A percentile compares a stretch with the other conserved stretches of the same genome.
These are phyloP conservation scores for Caenorhabditis virilis DNA, from an alignment of 2,888 invertebrate species.

Conservation along the genomic window DNA sequence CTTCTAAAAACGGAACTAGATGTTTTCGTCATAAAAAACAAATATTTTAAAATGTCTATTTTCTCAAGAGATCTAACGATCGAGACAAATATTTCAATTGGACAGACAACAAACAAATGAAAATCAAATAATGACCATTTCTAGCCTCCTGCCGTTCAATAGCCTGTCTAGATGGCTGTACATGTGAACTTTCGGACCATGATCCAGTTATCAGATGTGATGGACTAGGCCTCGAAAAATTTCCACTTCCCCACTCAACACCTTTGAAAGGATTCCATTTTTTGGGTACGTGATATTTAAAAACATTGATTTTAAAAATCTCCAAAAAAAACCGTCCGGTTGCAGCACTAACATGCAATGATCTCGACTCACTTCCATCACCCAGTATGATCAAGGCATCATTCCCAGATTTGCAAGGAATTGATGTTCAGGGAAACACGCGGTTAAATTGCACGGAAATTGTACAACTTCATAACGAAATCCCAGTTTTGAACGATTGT, in stretches of 20 bases:
- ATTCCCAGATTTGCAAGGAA: constrained; percentile 51
- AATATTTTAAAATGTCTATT: too few species aligned
- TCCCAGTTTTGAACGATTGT: constrained; percentile 37
- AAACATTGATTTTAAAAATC: not conserved
- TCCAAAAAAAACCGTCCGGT: too few species aligned
- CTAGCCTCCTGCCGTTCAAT: constrained; percentile 12
- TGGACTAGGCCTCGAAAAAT: constrained; percentile 21
- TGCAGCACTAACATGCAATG: constrained; percentile 51
- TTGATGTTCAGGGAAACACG: constrained; percentile 50
- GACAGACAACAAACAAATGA: too few species aligned
- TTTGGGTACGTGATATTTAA: constrained; percentile 16
- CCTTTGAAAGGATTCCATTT: constrained; percentile 40
- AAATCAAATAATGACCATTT: too few species aligned
- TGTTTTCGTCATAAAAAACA: too few species aligned
- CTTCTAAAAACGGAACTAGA: too few species aligned
- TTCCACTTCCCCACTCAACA: constrained; percentile 38
- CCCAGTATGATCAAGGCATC: constrained; percentile 40
- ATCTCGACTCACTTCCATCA: constrained; percentile 36
- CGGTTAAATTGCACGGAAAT: constrained; percentile 39
- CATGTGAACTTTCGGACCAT: constrained; percentile 37
- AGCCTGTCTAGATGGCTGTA: constrained; percentile 46
- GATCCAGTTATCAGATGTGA: constrained; percentile 49
- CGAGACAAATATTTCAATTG: too few species aligned
- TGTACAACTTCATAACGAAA: constrained; percentile 11
- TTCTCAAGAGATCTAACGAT: too few species aligned